Conservation (phyloP, 2,113 vertebrate species). For the Octodon degus region DNA sequence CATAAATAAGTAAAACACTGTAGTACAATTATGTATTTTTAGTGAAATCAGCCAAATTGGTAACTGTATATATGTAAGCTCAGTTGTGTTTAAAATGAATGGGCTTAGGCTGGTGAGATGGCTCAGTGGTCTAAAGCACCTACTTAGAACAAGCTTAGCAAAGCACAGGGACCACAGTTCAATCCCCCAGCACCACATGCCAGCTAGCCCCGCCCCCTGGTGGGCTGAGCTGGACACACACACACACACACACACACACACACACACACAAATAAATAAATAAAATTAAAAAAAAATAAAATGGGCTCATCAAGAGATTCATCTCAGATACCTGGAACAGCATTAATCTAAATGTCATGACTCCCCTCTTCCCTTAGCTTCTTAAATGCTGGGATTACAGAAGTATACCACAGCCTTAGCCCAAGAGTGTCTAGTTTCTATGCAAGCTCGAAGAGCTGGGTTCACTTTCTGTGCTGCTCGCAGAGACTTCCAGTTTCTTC, state of each 20-base stretch:
- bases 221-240: too few species aligned
- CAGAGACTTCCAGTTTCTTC: background rate
- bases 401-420: background rate
- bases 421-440: background rate
- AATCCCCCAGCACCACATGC: too few species aligned
- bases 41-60: background rate
- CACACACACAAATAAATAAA: too few species aligned
- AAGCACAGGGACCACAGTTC: too few species aligned
- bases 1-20: too few species aligned
- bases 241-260: too few species aligned
- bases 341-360: background rate
- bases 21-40: background rate
- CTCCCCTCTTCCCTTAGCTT: background rate
- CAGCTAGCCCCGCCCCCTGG: too few species aligned
- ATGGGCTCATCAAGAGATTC: background rate
- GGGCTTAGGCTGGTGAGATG: too few species aligned
- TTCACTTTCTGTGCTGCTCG: background rate
- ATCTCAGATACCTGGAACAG: background rate
- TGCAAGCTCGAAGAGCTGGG: background rate
- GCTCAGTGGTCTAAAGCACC: too few species aligned
- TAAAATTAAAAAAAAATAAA: too few species aligned
- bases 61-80: background rate
- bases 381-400: background rate
- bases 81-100: background rate
- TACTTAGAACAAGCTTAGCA: too few species aligned